Conservation (phyloP, 2,113 vertebrate species). For the Osmerus eperlanus region DNA sequence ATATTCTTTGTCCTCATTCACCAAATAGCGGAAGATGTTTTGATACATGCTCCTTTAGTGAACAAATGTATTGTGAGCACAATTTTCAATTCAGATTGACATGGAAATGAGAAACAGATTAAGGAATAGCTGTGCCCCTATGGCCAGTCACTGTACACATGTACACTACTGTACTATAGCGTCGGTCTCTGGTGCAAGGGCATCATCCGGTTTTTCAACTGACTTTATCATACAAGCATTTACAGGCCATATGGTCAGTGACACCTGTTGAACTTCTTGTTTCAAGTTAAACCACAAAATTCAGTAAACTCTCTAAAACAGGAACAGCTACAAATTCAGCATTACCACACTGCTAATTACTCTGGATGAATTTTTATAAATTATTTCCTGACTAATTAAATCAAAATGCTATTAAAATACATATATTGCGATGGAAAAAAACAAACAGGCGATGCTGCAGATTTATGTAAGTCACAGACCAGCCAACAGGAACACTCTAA, state of each 20-base stretch:
- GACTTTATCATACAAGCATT: constrained; percentile 67
- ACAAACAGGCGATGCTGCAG: constrained; percentile 37
- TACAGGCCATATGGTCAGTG: constrained; percentile 71
- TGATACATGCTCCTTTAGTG: neutral
- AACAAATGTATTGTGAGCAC: too few species aligned
- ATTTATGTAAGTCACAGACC: constrained; percentile 21
- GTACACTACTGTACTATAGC: constrained; percentile 17
- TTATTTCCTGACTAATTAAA: constrained; percentile 60
- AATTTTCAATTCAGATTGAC: too few species aligned
- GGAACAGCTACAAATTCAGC: constrained; percentile 65
- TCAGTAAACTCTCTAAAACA: constrained; percentile 59
- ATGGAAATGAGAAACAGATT: too few species aligned
- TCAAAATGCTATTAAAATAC: constrained; percentile 47
- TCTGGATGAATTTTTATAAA: constrained; percentile 57
- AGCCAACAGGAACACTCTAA: neutral
- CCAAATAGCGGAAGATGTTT: too few species aligned
- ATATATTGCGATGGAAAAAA: constrained; percentile 46
- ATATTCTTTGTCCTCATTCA: too few species aligned
- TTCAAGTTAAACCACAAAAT: constrained; percentile 66
- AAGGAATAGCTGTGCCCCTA: neutral
- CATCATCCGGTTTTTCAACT: constrained; percentile 43
- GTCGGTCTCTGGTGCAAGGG: constrained; percentile 39
- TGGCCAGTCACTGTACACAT: neutral
- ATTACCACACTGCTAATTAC: constrained; percentile 69
- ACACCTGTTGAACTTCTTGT: constrained; percentile 66